phyloP scores from a whole-genome alignment of 2,113 vertebrate genomes.

The Carettochelys insculpta region DNA sequence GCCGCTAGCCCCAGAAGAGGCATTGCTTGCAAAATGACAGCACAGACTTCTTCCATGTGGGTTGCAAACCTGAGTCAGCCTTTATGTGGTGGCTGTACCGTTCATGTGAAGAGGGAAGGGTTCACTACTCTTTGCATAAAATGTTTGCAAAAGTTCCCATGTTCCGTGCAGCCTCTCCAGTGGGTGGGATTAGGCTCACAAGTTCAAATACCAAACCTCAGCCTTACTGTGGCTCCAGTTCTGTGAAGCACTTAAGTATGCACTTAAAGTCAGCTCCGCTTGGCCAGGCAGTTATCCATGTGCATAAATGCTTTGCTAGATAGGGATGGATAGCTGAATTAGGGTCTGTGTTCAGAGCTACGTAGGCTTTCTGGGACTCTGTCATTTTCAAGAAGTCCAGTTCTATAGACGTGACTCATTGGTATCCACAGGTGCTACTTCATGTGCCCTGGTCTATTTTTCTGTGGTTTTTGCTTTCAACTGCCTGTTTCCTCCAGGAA shows the following conservation, averaged over 20 bases:
- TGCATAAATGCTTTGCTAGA: background rate
- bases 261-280: background rate
- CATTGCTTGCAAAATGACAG: fast-evolving
- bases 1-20: background rate
- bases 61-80: background rate
- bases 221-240: fast-evolving
- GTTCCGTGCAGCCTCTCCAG: background rate
- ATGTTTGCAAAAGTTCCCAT: background rate
- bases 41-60: fast-evolving
- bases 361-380: background rate
- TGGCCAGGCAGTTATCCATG: fast-evolving
- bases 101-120: fast-evolving
- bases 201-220: background rate
- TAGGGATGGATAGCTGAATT: background rate
- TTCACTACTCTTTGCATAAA: background rate
- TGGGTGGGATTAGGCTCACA: fast-evolving
- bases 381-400: fast-evolving
- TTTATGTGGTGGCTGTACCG: fast-evolving
- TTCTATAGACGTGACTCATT: background rate
- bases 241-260: fast-evolving
- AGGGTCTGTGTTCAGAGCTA: background rate
- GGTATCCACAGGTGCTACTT: fast-evolving
- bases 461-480: background rate
- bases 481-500: constrained; percentile 3
- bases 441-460: fast-evolving